Evolutionary conservation across 2,113 vertebrate genomes (phyloP).

Genomic region (Glaucidium brasilianum): DNA sequence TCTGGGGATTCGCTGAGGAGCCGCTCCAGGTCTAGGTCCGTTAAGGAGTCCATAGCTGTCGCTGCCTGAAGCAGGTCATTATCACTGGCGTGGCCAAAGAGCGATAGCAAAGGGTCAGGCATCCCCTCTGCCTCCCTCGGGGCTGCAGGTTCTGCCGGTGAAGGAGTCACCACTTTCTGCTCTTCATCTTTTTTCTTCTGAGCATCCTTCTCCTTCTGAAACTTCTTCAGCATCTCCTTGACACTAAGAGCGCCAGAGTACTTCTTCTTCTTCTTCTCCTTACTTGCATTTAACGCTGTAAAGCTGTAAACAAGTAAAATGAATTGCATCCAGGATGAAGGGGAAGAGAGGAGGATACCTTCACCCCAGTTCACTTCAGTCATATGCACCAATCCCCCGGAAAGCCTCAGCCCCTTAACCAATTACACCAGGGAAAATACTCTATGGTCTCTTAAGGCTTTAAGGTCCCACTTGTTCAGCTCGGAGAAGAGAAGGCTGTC

Average conservation of each 20-base stretch:
- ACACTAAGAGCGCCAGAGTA: constrained; percentile 76
- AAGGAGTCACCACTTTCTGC: constrained; percentile 10
- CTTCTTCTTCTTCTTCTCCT: constrained; percentile 86
- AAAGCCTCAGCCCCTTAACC: neutral
- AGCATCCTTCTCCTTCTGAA: constrained; percentile 89
- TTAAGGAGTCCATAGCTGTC: constrained; percentile 79
- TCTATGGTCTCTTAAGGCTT: neutral
- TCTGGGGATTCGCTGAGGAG: constrained; percentile 79
- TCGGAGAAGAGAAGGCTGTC: neutral
- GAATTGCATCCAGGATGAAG: neutral
- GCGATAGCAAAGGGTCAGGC: constrained; percentile 80
- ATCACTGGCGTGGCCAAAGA: constrained; percentile 83
- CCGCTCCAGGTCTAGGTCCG: constrained; percentile 83
- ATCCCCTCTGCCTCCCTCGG: constrained; percentile 62
- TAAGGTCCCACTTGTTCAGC: neutral
- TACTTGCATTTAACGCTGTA: constrained; percentile 71
- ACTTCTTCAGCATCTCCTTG: constrained; percentile 90
- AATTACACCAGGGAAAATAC: neutral
- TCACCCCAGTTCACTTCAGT: neutral
- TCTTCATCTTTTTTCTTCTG: constrained; percentile 72
- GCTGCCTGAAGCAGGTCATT: constrained; percentile 85
- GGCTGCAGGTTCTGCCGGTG: constrained; percentile 16
- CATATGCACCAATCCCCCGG: neutral
- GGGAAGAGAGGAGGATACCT: neutral
- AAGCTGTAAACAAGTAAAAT: constrained; percentile 55